phyloP scores from a whole-genome alignment of 2,888 invertebrate species.

The Stenodera caucasica region DNA sequence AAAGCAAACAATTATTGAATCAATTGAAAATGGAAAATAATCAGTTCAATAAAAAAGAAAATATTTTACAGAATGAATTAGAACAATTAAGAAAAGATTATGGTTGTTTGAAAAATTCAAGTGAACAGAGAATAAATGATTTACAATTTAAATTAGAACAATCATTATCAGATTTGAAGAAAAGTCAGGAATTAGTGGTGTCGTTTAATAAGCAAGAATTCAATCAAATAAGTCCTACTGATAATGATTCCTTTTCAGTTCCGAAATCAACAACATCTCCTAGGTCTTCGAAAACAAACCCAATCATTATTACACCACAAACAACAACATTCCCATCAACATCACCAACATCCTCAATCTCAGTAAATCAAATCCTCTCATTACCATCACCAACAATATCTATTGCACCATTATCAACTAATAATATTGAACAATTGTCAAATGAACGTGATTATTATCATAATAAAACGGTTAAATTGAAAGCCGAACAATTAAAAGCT shows the following conservation, averaged over 20 bases:
- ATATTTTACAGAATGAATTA: constrained; percentile 28
- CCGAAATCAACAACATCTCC: constrained; percentile 49
- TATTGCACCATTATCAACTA: constrained; percentile 13
- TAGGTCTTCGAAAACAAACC: constrained; percentile 46
- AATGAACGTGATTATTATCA: constrained; percentile 36
- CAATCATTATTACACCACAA: constrained; percentile 39
- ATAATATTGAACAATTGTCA: constrained; percentile 28
- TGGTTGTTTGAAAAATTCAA: constrained; percentile 43
- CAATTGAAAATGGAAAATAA: constrained; percentile 34
- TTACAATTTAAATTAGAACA: constrained; percentile 48
- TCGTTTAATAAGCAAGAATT: constrained; percentile 36
- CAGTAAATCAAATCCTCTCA: constrained; percentile 11
- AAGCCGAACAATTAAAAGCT: constrained; percentile 53
- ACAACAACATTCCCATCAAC: constrained; percentile 10
- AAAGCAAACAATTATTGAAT: constrained; percentile 34
- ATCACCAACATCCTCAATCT: constrained; percentile 13
- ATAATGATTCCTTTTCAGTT: constrained; percentile 52
- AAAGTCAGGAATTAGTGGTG: constrained; percentile 48
- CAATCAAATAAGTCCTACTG: constrained; percentile 40
- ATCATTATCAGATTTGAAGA: constrained; percentile 47
- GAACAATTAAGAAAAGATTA: constrained; percentile 37
- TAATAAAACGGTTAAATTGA: constrained; percentile 47
- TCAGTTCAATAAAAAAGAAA: constrained; percentile 35
- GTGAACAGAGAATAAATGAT: constrained; percentile 49
- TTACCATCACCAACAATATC: constrained; percentile 14